Base-by-base conservation (phyloP, 1,140 invertebrate genomes). In the Cataglyphis hispanica region DNA sequence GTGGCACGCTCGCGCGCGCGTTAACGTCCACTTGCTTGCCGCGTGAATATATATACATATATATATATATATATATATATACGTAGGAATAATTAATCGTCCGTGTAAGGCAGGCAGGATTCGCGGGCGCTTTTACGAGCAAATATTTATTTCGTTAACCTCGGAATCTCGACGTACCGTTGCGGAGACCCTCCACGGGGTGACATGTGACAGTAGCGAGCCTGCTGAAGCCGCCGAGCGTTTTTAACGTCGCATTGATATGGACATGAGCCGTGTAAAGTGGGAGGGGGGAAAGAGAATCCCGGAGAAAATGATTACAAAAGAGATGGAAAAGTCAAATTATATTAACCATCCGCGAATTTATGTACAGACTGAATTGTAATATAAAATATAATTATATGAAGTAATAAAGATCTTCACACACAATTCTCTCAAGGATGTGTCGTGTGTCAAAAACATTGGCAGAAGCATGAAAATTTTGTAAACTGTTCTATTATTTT, bases 21-120 rank as follows among this genome's bases (percentile, higher is more conserved):
- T 81, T 60, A 72, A 56, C 40, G 53, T 74, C 53, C 67, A 81
- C 66, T 81, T 70, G 1, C 34, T 80, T 37, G 2, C 7, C 66
- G n/a, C 19, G 53, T 58, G 53, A 83, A 31, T 31, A 31, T 31
- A n/a, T n/a, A n/a, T n/a, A n/a, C n/a, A n/a, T n/a, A n/a, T n/a
- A n/a, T n/a, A n/a, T n/a, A n/a, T n/a, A n/a, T n/a, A n/a, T n/a
- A n/a, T n/a, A n/a, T n/a, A n/a, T n/a, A n/a, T n/a, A 56, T 34
- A 72, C 25, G 46, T 53, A 43, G 22, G 37, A 67, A 80, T 80
- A 74, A 83, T 72, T 72, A 81, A 83, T 83, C 67, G 58, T 19
- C 34, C 43, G 7, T 1, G 53, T 40, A 16, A n/a, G n/a, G n/a
- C 34, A 56, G 50, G 25, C 50, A 70, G 31, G 50, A 40, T 1